Percentiles rank a stretch among this genome's conserved stretches.
phyloP scores from a whole-genome alignment of 2,888 invertebrate species.

The Tachystola acroxantha region DNA sequence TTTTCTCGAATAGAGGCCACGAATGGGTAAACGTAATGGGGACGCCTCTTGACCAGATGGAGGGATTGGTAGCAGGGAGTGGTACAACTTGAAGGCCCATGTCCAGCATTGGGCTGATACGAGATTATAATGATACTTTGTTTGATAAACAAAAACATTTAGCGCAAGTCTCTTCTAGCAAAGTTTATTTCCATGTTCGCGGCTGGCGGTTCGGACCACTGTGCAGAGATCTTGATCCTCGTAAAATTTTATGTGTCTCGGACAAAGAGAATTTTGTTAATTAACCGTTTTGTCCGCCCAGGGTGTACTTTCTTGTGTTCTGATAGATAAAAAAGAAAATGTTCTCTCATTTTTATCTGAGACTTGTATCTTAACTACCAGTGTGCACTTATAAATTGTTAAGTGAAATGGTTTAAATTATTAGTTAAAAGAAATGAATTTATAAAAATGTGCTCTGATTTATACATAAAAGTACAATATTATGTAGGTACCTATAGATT shows the following conservation, averaged over 20 bases:
- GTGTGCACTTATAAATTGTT: slow-evolving; percentile 4
- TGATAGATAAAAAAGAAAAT: slow-evolving; percentile 61
- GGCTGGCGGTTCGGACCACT: slow-evolving; percentile 43
- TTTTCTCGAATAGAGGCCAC: no score
- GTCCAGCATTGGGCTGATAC: no score
- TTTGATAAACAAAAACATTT: no score
- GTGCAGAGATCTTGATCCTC: slow-evolving; percentile 68
- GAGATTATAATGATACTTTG: no score
- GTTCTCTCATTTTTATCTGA: slow-evolving; percentile 43
- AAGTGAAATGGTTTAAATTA: background rate
- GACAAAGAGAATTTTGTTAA: slow-evolving; percentile 77
- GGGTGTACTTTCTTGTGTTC: slow-evolving; percentile 43
- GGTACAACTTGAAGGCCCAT: no score
- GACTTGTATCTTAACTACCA: slow-evolving; percentile 49
- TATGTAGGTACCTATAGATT: no score
- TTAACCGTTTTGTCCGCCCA: slow-evolving; percentile 57
- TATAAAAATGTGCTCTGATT: slow-evolving; percentile 1
- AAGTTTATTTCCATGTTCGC: slow-evolving; percentile 22
- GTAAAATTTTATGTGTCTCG: slow-evolving; percentile 75
- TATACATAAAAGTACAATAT: no score
- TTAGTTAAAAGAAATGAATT: background rate
- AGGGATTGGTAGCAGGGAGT: no score
- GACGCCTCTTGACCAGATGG: no score
- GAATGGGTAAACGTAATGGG: no score
- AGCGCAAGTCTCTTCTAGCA: no score